Conservation (phyloP, 2,888 invertebrate species). For the Criorhina ranunculi region DNA sequence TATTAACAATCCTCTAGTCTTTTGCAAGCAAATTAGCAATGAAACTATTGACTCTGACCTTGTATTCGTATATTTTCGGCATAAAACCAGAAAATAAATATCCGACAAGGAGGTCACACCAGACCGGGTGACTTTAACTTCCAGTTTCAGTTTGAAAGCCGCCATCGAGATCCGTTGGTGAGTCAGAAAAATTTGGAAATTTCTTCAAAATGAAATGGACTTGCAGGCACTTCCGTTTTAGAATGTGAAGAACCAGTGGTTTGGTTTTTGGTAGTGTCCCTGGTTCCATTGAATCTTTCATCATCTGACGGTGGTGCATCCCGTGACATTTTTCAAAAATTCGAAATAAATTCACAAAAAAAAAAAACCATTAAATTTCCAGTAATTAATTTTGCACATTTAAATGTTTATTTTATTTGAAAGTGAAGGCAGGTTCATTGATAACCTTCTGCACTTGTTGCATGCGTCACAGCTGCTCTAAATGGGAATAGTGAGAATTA, state of each 20-base stretch:
- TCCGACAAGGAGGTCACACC: conserved; percentile 5
- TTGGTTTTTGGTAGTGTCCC: neutral
- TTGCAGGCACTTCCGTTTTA: conserved; percentile 1
- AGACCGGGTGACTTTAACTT: neutral
- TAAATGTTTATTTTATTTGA: conserved; percentile 13
- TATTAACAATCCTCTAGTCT: neutral
- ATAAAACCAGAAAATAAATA: neutral
- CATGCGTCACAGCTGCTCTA: conserved; percentile 21
- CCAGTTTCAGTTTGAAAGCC: neutral
- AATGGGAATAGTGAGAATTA: neutral
- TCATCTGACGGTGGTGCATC: neutral
- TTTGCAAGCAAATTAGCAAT: conserved; percentile 29
- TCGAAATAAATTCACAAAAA: neutral
- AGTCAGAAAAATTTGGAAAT: conserved; percentile 16
- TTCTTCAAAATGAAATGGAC: conserved; percentile 4
- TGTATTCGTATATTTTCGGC: conserved; percentile 21
- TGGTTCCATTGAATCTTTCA: neutral
- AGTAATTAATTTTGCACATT: conserved; percentile 3
- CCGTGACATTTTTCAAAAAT: neutral
- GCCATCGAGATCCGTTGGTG: conserved; percentile 20
- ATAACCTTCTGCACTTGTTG: conserved; percentile 23
- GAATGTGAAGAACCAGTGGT: conserved; percentile 18
- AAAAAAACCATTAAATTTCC: neutral
- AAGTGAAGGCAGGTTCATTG: conserved; percentile 9
- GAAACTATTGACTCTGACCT: conserved; percentile 30